Evolutionary conservation across 2,797 vertebrate species (phyloP).

Genomic region (Columba guinea): DNA sequence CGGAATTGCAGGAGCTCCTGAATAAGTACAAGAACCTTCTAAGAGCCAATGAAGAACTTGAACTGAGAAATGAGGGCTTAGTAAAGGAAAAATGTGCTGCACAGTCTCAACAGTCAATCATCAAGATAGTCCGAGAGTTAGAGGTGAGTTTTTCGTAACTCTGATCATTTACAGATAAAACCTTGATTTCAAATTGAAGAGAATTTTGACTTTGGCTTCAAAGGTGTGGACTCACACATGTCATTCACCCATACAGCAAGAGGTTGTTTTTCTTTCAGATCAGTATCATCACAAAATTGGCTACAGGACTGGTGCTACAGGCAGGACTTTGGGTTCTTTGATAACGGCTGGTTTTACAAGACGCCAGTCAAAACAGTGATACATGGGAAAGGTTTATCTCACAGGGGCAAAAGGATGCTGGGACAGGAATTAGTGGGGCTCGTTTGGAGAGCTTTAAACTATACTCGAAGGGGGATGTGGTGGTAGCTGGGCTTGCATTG

Average conservation of each 20-base stretch:
- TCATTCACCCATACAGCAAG: neutral
- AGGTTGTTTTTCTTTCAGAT: neutral
- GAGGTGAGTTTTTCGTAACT: conserved; percentile 77
- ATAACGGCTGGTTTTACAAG: no score
- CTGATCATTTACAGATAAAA: neutral
- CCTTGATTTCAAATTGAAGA: neutral
- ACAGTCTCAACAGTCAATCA: conserved; percentile 83
- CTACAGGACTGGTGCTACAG: no score
- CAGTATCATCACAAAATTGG: neutral
- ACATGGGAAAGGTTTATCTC: no score
- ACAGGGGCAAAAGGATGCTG: no score
- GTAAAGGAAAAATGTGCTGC: conserved; percentile 84
- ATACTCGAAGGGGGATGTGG: no score
- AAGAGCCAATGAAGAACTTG: conserved; percentile 82
- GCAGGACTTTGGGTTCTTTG: no score
- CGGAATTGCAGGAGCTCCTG: conserved; percentile 84
- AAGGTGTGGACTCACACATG: neutral
- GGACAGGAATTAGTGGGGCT: no score
- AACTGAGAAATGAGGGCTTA: conserved; percentile 82
- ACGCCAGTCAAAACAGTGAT: no score
- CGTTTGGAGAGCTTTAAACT: no score
- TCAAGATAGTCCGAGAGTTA: conserved; percentile 82
- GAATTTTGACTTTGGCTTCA: neutral
- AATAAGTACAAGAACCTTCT: conserved; percentile 83
- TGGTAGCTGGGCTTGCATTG: no score